A percentile compares a stretch with the other conserved stretches of the same genome.
Evolutionary conservation across 2,113 vertebrate species (phyloP).

Genomic region (Sander vitreus): DNA sequence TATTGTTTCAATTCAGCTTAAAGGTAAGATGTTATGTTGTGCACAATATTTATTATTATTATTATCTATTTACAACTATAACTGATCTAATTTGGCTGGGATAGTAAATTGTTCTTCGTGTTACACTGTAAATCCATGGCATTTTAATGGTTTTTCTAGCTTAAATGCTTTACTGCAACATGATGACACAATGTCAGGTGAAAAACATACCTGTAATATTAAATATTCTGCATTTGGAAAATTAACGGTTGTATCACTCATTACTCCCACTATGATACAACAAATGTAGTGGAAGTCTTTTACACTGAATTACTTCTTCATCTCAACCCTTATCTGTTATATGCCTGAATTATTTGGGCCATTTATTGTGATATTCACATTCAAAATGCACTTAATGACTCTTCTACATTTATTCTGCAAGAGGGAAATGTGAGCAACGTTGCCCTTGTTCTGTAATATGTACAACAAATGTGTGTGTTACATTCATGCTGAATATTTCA

Average conservation of each 20-base stretch:
- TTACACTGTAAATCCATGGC: too few relatives aligned
- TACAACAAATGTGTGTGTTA: not conserved
- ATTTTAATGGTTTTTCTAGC: not conserved
- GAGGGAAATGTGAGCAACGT: not conserved
- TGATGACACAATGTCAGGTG: too few relatives aligned
- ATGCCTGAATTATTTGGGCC: too few relatives aligned
- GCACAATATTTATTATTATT: too few relatives aligned
- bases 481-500: conserved; percentile 7
- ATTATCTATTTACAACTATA: too few relatives aligned
- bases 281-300: not conserved
- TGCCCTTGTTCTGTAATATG: conserved; percentile 1
- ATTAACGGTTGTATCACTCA: not conserved
- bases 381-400: conserved; percentile 8
- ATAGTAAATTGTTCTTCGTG: not conserved
- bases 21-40: too few relatives aligned
- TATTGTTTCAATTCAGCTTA: too few relatives aligned
- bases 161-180: not conserved
- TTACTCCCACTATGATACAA: not conserved
- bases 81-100: not conserved
- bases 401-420: conserved; percentile 1
- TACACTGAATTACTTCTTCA: not conserved
- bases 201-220: not conserved
- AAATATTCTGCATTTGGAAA: not conserved
- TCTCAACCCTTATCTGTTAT: not conserved
- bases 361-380: not conserved